Base-by-base conservation (phyloP, 2,888 invertebrate genomes). In the Stenolophus ochropezus region DNA sequence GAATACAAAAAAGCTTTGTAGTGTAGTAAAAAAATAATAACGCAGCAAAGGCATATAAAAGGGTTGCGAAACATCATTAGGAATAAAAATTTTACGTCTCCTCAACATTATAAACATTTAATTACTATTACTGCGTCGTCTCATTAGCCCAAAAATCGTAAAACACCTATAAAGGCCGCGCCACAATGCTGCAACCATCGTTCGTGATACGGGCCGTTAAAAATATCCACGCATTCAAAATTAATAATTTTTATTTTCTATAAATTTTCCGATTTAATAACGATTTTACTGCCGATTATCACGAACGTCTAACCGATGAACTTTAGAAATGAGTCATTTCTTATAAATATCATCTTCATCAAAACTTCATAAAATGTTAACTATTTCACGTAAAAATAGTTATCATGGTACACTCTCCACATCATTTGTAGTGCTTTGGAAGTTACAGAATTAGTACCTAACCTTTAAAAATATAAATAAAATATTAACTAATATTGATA, bases 131-230 rank as follows among this genome's bases (percentile, higher is more conserved):
- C 58, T 73, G 80, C 61, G 58, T 53, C 47, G 80, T 73, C 71
- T 80, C 80, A 80, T 80, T 65, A 73, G 65, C 33, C 80, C 73
- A 80, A 80, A 79, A 80, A 80, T 80, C 80, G 58, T 80, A 80
- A 80, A 80, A 80, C 8, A 11, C 18, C 53, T 11, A 75, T 75
- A 75, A 53, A 75, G 56, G 21, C 75, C 4, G 51, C 75, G 25
- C 53, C 75, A 75, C 53, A 51, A 75, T 75, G 25, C 33, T 75
- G 14, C 23, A 21, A 16, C 23, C 11, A 18, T 25, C 53, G 27
- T 75, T 53, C 51, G 75, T 53, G 27, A 14, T 27, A 27, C 73
- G 23, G 47, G 25, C 25, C 51, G 53, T 75, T 75, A 75, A 75
- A 75, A 51, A 49, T 47, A 23, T 47, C 25, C 23, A n/a, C 21